Evolutionary conservation across 2,888 invertebrate genomes (phyloP), one percentile per base, ranked within the genome.

Genomic region (Drosophila anomalata): DNA sequence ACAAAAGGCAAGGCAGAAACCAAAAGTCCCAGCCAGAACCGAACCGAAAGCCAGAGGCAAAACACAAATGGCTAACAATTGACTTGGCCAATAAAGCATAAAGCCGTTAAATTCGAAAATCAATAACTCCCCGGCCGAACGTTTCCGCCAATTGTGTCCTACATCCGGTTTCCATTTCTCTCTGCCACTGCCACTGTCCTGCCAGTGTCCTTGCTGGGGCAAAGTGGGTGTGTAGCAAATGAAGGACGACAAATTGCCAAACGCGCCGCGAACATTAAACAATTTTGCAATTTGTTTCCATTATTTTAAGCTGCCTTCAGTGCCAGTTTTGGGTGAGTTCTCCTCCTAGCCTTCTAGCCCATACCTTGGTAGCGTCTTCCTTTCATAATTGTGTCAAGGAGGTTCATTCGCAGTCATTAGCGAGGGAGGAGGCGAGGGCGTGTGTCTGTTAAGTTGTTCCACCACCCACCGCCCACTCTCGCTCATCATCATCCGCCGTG

Each of bases 341-440:
- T 12, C 20, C 31, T 24, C 22, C 22, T 24, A 24, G 22, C 22
- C 20, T 6, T 48, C 17, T 46, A 39, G 36, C 48, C 33, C 31
- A 41, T 14, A 11, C 50, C 54, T 71, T 51, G 12, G 2, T 2
- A 53, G 55, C 41, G 52, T 55, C 73, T 50, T 54, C 56, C 56
- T 52, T 58, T 50, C 72, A 75, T 88, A 87, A 89, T 86, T 87
- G 86, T 87, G 87, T 89, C 87, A 87, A 87, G 89, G 83, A 89
- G 88, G 89, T 88, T 89, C 81, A 87, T 89, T 89, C 78, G 76
- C 76, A 77, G 88, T 86, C 88, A 83, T 83, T 86, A 83, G 86
- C 78, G 74, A 59, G 67, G 75, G 52, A 53, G 17, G 17, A 17
- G 17, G 17, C 1, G 17, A 17, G 79, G 60, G 66, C 58, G 72